A percentile compares a stretch with the other conserved stretches of the same genome.
phyloP scores from a whole-genome alignment of 1,140 invertebrate genomes.

The Nylanderia fulva region DNA sequence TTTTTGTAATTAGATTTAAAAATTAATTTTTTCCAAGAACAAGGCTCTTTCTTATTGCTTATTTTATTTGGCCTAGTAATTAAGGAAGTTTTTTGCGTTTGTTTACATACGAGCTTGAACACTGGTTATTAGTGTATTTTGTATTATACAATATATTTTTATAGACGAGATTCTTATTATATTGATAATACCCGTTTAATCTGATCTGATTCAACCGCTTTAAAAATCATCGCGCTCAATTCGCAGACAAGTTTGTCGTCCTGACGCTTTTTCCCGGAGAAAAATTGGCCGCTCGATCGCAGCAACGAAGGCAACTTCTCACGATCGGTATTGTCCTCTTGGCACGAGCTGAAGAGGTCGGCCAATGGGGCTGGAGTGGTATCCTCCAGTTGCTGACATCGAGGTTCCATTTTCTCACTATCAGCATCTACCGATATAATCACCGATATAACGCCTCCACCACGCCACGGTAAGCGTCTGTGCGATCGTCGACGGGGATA shows the following conservation, averaged over 20 bases:
- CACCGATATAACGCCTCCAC: conserved; percentile 74
- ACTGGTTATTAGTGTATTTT: too few relatives aligned
- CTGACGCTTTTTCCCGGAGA: background rate
- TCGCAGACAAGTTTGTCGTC: background rate
- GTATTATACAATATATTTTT: too few relatives aligned
- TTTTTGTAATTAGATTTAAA: too few relatives aligned
- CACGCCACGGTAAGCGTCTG: conserved; percentile 41
- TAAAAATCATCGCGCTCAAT: background rate
- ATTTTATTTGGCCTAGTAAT: too few relatives aligned
- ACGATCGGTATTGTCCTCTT: conserved; percentile 65
- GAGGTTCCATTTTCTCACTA: conserved; percentile 79
- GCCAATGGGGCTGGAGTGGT: conserved; percentile 54
- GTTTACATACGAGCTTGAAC: too few relatives aligned
- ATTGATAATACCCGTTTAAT: conserved; percentile 2
- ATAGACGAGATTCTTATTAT: background rate
- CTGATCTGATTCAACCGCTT: background rate
- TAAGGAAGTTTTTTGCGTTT: too few relatives aligned
- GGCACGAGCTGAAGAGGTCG: conserved; percentile 67
- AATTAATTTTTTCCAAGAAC: too few relatives aligned
- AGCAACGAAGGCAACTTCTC: conserved; percentile 18
- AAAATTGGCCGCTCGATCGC: conserved; percentile 61
- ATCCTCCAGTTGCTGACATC: conserved; percentile 76
- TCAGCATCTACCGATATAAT: conserved; percentile 82
- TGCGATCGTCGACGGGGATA: conserved; percentile 62
- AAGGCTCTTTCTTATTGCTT: too few relatives aligned